phyloP scores from a whole-genome alignment of 2,113 vertebrate genomes.

The Rhineura floridana region DNA sequence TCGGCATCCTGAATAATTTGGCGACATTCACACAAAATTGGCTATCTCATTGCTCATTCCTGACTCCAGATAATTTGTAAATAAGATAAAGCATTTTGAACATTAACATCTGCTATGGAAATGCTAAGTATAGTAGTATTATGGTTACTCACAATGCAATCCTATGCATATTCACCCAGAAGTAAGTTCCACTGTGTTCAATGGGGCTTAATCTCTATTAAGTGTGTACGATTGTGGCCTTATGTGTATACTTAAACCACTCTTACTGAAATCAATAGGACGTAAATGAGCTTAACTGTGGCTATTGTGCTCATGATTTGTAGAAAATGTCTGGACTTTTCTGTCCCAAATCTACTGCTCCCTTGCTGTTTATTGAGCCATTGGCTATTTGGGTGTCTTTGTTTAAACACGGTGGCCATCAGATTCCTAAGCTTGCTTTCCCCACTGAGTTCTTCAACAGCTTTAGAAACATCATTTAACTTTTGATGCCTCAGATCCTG shows the following conservation, averaged over 20 bases:
- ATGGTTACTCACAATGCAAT: not conserved
- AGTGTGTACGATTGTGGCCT: too few relatives aligned
- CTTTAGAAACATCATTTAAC: constrained; percentile 47
- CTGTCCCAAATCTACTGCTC: not conserved
- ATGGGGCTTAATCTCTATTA: not conserved
- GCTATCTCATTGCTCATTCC: not conserved
- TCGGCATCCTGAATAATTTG: not conserved
- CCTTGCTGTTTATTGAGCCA: accelerated
- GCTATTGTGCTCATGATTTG: too few relatives aligned
- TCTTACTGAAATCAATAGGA: not conserved
- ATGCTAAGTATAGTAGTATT: not conserved
- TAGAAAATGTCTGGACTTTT: not conserved
- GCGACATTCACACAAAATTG: not conserved
- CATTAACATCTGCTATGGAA: not conserved
- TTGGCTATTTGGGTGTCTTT: not conserved
- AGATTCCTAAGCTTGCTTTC: constrained; percentile 26
- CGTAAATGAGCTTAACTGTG: not conserved
- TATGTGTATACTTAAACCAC: not conserved
- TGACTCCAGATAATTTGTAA: not conserved
- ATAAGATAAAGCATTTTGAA: not conserved
- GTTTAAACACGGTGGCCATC: not conserved
- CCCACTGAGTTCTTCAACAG: constrained; percentile 24
- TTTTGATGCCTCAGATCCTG: constrained; percentile 56
- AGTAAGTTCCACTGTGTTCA: not conserved
- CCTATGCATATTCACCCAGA: not conserved